Percentiles rank a stretch among this genome's conserved stretches.
phyloP scores from a whole-genome alignment of 2,797 vertebrate species.

The Tinamus major region DNA sequence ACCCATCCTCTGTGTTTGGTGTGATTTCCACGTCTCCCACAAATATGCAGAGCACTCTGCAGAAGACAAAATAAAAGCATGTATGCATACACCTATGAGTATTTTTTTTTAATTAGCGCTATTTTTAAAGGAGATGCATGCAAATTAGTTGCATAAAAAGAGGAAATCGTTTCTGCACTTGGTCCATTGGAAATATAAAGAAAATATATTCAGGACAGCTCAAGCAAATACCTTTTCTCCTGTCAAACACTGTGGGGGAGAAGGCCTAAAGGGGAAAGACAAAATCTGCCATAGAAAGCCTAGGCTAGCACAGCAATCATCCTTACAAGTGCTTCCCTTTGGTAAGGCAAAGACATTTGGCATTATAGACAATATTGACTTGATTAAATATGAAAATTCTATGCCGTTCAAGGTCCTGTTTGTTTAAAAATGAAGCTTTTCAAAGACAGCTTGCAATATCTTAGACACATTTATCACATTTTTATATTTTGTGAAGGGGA shows the following conservation, averaged over 20 bases:
- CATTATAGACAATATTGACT: background rate
- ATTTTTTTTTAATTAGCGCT: background rate
- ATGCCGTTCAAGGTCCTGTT: fast-evolving
- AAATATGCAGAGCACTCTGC: constrained; percentile 79
- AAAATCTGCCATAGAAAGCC: background rate
- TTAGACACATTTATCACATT: background rate
- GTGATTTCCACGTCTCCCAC: constrained; percentile 75
- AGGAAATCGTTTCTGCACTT: background rate
- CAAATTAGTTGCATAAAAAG: background rate
- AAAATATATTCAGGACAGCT: background rate
- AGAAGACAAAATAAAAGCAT: background rate
- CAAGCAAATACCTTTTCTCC: background rate
- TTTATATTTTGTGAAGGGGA: background rate
- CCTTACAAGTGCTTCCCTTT: background rate
- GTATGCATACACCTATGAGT: background rate
- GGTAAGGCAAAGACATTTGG: background rate
- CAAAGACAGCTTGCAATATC: background rate
- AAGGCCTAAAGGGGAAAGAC: background rate
- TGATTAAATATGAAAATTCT: background rate
- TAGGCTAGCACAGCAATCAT: background rate
- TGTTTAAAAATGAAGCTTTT: constrained; percentile 3
- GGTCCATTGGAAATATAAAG: background rate
- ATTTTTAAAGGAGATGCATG: background rate
- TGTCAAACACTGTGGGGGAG: background rate
- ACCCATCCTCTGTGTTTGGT: constrained; percentile 74